These are phyloP conservation scores for Xanthia togata DNA, from an alignment of 2,888 invertebrate species.

Conservation along the genomic window DNA sequence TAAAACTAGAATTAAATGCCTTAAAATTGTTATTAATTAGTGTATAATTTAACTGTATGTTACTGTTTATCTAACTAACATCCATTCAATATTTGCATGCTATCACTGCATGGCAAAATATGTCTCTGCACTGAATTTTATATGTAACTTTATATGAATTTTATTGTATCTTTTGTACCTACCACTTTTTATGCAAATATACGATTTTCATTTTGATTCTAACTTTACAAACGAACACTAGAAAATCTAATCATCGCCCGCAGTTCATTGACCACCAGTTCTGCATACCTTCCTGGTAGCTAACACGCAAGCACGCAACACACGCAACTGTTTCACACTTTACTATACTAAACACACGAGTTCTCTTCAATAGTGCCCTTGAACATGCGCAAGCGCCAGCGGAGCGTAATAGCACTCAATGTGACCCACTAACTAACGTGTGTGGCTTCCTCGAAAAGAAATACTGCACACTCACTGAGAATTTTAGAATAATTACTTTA, in stretches of 20 bases:
- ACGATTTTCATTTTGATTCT: neutral
- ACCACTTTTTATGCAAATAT: too few relatives aligned
- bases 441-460: neutral
- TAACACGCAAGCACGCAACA: slow-evolving; percentile 48
- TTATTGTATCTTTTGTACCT: too few relatives aligned
- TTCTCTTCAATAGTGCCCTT: slow-evolving; percentile 40
- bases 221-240: neutral
- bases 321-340: slow-evolving; percentile 23
- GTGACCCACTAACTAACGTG: slow-evolving; percentile 52
- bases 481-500: neutral
- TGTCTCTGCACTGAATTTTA: too few relatives aligned
- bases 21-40: too few relatives aligned
- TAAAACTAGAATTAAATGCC: too few relatives aligned
- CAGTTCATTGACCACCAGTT: slow-evolving; percentile 44
- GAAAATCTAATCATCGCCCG: neutral
- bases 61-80: neutral
- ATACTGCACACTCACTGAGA: neutral
- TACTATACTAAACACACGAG: slow-evolving; percentile 10
- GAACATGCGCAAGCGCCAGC: slow-evolving; percentile 47
- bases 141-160: too few relatives aligned
- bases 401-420: slow-evolving; percentile 33
- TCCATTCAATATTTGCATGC: neutral
- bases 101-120: too few relatives aligned
- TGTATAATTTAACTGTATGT: neutral
- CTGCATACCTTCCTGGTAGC: slow-evolving; percentile 37